Conservation (phyloP, 2,888 invertebrate species). For the Melipona beecheii region DNA sequence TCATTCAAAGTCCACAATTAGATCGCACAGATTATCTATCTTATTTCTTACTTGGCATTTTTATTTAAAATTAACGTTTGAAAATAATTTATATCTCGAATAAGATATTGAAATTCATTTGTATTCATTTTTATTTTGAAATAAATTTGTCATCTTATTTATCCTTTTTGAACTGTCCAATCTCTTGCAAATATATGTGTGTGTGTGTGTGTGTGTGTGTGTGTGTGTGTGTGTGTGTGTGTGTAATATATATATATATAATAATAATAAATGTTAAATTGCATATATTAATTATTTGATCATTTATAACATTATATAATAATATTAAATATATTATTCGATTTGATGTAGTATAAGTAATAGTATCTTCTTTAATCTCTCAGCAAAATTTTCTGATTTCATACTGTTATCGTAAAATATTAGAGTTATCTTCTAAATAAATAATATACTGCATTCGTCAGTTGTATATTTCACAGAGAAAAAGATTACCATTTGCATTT, state of each 20-base stretch:
- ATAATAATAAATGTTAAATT: too few relatives aligned
- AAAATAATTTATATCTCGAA: background rate
- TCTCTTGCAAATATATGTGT: too few relatives aligned
- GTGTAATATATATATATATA: too few relatives aligned
- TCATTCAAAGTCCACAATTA: background rate
- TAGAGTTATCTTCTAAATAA: background rate
- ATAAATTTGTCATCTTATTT: too few relatives aligned
- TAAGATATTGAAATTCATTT: background rate
- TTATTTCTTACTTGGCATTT: background rate
- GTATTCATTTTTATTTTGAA: background rate
- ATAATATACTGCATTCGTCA: background rate
- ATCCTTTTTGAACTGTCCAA: too few relatives aligned
- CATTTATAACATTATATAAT: too few relatives aligned
- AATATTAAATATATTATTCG: background rate
- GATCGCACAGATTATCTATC: background rate
- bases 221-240: too few relatives aligned
- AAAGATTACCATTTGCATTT: background rate
- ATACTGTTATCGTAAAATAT: background rate
- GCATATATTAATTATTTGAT: too few relatives aligned
- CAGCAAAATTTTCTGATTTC: background rate
- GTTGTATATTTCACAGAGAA: background rate
- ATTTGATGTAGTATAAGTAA: background rate
- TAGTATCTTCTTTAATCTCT: background rate
- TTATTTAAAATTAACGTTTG: slow-evolving; percentile 3
- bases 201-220: too few relatives aligned